Conservation (phyloP, 2,113 vertebrate species). For the Ginglymostoma cirratum region DNA sequence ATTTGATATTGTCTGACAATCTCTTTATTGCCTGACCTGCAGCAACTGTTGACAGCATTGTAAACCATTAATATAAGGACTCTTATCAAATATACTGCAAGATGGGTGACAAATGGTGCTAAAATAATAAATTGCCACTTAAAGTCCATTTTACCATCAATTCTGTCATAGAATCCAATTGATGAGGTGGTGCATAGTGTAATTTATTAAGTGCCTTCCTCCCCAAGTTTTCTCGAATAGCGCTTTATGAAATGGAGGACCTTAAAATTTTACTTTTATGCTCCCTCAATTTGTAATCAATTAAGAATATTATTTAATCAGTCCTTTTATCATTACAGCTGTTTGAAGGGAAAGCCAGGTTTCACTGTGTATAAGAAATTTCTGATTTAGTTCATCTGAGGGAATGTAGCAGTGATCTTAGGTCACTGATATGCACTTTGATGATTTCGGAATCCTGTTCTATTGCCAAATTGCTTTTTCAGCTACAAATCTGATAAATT, state of each 20-base stretch:
- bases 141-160: not conserved
- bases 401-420: not conserved
- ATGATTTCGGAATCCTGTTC: constrained; percentile 24
- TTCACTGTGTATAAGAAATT: not conserved
- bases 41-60: not conserved
- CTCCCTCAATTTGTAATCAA: not conserved
- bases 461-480: constrained; percentile 23
- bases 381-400: not conserved
- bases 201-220: not conserved
- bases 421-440: constrained; percentile 13
- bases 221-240: not conserved
- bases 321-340: not conserved
- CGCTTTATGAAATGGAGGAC: not conserved
- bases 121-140: not conserved
- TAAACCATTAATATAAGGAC: not conserved
- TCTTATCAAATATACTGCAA: not conserved
- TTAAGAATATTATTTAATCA: not conserved
- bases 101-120: not conserved
- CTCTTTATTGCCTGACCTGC: not conserved
- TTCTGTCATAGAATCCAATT: not conserved
- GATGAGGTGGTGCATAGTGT: not conserved
- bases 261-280: not conserved
- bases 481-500: constrained; percentile 23
- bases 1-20: not conserved
- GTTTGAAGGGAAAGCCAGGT: not conserved